Percentiles rank a stretch among this genome's conserved stretches.
These are phyloP conservation scores for Monochamus saltuarius DNA, from an alignment of 1,140 invertebrate species.

Conservation along the genomic window DNA sequence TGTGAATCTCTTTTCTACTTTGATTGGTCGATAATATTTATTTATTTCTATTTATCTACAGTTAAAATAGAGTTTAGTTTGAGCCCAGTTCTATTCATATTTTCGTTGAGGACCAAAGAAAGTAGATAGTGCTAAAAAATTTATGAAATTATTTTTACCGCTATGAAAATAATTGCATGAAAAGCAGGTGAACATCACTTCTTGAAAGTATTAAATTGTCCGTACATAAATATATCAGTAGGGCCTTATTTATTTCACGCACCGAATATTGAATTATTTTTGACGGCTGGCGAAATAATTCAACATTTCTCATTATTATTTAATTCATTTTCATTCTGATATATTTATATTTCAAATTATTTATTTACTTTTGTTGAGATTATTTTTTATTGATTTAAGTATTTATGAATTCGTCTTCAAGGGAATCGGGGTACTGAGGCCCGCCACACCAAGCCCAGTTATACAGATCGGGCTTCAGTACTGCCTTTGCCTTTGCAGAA, in stretches of 20 bases:
- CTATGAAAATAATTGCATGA: conserved; percentile 15
- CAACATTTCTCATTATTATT: conserved; percentile 29
- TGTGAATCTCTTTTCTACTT: conserved; percentile 28
- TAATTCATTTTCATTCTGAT: conserved; percentile 29
- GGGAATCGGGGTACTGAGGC: background rate
- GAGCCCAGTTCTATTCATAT: conserved; percentile 12
- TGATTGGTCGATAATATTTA: conserved; percentile 29
- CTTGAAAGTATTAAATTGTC: conserved; percentile 20
- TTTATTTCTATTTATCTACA: conserved; percentile 17
- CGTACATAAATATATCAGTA: conserved; percentile 18
- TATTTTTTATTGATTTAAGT: conserved; percentile 8
- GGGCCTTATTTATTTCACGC: conserved; percentile 19
- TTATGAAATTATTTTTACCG: conserved; percentile 20
- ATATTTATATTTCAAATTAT: conserved; percentile 25
- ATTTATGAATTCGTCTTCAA: background rate
- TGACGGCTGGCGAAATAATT: conserved; percentile 30
- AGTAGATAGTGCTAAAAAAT: conserved; percentile 17
- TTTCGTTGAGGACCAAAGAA: conserved; percentile 19
- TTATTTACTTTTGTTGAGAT: conserved; percentile 22
- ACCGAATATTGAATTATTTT: conserved; percentile 25
- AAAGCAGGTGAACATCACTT: conserved; percentile 10
- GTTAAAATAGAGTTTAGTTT: conserved; percentile 12
- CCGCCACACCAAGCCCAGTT: background rate
- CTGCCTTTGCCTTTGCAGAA: background rate
- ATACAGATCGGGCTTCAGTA: background rate